phyloP scores from a whole-genome alignment of 2,113 vertebrate species.

The Puma concolor region DNA sequence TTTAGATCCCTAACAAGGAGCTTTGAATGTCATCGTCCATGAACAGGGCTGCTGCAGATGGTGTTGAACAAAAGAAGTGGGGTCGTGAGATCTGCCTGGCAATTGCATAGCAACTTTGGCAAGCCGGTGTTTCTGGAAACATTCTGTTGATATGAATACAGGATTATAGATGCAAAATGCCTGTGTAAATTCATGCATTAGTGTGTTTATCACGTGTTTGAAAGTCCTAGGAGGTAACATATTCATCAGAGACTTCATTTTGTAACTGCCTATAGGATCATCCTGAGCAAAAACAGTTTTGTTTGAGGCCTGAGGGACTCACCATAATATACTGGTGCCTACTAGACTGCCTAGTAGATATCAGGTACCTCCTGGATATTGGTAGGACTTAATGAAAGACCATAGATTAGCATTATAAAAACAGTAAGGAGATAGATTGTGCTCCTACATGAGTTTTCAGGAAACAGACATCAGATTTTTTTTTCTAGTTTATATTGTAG shows the following conservation, averaged over 20 bases:
- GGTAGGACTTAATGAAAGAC: too few species aligned
- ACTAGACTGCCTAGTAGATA: neutral
- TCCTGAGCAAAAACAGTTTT: neutral
- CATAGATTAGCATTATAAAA: neutral
- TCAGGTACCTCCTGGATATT: neutral
- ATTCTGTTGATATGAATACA: neutral
- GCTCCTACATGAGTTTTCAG: neutral
- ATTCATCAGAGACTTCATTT: neutral
- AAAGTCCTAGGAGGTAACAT: neutral
- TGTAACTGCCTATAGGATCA: neutral
- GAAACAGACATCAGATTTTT: neutral
- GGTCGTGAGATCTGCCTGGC: neutral
- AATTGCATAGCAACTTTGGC: neutral
- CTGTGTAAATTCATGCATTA: neutral
- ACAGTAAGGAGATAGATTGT: neutral
- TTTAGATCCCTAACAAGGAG: neutral
- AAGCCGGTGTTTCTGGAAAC: neutral
- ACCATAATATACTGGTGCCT: neutral
- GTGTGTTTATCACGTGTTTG: neutral
- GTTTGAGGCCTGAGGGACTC: neutral
- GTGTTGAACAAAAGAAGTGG: neutral
- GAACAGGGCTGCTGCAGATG: neutral
- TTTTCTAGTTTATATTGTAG: neutral
- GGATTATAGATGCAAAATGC: neutral
- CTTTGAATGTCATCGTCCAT: neutral